Evolutionary conservation across 35 echinoderm and acorn worm species (phyloP).

Genomic region (Lytechinus variegatus): DNA sequence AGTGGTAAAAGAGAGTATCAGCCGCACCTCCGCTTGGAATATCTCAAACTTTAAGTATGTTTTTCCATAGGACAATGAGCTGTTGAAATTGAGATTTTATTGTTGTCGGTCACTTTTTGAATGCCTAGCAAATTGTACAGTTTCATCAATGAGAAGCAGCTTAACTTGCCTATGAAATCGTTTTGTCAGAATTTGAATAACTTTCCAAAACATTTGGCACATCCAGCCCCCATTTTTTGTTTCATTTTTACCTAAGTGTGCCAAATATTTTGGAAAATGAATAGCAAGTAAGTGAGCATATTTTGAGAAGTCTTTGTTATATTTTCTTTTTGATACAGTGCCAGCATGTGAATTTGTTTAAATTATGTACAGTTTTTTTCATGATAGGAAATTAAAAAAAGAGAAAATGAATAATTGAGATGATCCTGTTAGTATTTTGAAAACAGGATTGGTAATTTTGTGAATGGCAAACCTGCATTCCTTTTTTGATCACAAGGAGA

Average conservation of each 20-base stretch:
- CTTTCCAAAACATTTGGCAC: slow-evolving; percentile 43
- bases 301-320: slow-evolving; percentile 30
- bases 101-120: background rate
- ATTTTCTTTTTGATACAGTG: slow-evolving; percentile 47
- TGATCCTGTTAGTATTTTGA: background rate
- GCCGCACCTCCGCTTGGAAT: background rate
- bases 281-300: slow-evolving; percentile 12
- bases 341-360: slow-evolving; percentile 37
- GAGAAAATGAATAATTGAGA: slow-evolving; percentile 23
- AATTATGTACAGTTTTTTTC: slow-evolving; percentile 53
- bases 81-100: background rate
- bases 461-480: slow-evolving; percentile 39
- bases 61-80: background rate
- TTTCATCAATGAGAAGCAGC: slow-evolving; percentile 19
- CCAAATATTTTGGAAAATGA: slow-evolving; percentile 32
- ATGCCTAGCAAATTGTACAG: slow-evolving; percentile 34
- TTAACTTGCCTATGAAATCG: slow-evolving; percentile 49
- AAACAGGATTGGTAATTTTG: slow-evolving; percentile 26
- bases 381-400: slow-evolving; percentile 21
- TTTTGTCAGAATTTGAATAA: background rate
- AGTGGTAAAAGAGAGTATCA: background rate
- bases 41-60: background rate
- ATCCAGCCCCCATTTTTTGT: background rate
- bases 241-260: background rate
- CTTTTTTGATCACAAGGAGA: background rate